Evolutionary conservation across 1,140 invertebrate genomes (phyloP), one percentile per base, ranked within the genome.

Genomic region (Trissolcus basalis): DNA sequence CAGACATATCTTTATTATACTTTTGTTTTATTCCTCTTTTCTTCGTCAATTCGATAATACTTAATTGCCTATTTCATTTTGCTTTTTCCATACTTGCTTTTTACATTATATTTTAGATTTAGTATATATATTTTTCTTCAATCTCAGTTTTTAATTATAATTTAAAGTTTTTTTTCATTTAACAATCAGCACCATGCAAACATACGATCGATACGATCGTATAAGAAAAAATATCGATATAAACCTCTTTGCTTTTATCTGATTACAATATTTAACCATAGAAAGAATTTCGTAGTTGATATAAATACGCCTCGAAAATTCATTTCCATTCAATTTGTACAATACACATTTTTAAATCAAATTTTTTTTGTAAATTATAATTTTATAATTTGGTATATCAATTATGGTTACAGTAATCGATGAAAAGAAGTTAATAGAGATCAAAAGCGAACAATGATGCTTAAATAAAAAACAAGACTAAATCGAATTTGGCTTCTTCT

Each of bases 201-300:
- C 51, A 27, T 69, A 77, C 69, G 75, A 77, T 77, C 75, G 69
- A 77, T 77, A 77, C 75, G 69, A 77, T 77, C 75, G 64, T 69
- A 44, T 27, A 13, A 58, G 55, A 48, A 54, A 72, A 67, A 69
- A 68, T 67, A 72, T 55, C 45, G 41, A 55, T 73, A 73, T 45
- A 69, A 68, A 78, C 54, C 44, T 60, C 48, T 54, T 76, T 63
- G 61, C 19, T 27, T 27, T 27, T 27, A 3, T 27, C 19, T 27
- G 19, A 27, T 70, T 58, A 45, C 56, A 60, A 16, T 58, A 15
- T 48, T 58, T 77, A 77, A 68, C 58, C 68, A 69, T 39, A 64
- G 53, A 77, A 49, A 51, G 67, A 77, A 54, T 48, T 53, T n/a
- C 9, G 9, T n/a, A 9, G n/a, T 11, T 39, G 36, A 39, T n/a